These are phyloP conservation scores for Cenopis cana DNA, from an alignment of 2,888 invertebrate species.

Conservation along the genomic window DNA sequence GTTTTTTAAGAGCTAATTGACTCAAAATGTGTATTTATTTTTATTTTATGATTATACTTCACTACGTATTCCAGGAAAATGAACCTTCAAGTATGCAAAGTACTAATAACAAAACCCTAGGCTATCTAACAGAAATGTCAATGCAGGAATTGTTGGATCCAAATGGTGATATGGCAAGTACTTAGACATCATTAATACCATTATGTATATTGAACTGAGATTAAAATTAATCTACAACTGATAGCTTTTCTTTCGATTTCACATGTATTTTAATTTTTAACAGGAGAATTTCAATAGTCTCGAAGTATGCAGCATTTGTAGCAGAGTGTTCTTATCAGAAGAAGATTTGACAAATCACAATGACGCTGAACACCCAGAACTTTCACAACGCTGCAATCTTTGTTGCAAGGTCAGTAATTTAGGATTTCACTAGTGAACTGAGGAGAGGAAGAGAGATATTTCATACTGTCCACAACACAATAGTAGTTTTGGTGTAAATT, in stretches of 20 bases:
- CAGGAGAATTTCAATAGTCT: constrained; percentile 57
- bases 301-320: constrained; percentile 69
- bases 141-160: constrained; percentile 62
- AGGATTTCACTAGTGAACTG: neutral
- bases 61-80: constrained; percentile 50
- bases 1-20: neutral
- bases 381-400: constrained; percentile 78
- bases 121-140: constrained; percentile 58
- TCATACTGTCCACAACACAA: neutral
- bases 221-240: neutral
- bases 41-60: neutral
- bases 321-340: constrained; percentile 64
- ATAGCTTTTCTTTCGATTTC: neutral
- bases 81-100: constrained; percentile 43
- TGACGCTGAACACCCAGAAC: constrained; percentile 76
- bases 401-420: constrained; percentile 74
- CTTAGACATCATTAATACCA: neutral
- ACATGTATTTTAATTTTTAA: neutral
- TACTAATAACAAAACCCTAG: constrained; percentile 49
- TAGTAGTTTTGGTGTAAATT: neutral
- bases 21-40: neutral
- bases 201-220: neutral
- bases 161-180: constrained; percentile 58
- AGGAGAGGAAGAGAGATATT: neutral
- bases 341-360: constrained; percentile 68